Percentiles rank a stretch among this genome's conserved stretches.
These are phyloP conservation scores for Oscheius sp. DNA, from an alignment of 2,888 invertebrate species.

Conservation along the genomic window DNA sequence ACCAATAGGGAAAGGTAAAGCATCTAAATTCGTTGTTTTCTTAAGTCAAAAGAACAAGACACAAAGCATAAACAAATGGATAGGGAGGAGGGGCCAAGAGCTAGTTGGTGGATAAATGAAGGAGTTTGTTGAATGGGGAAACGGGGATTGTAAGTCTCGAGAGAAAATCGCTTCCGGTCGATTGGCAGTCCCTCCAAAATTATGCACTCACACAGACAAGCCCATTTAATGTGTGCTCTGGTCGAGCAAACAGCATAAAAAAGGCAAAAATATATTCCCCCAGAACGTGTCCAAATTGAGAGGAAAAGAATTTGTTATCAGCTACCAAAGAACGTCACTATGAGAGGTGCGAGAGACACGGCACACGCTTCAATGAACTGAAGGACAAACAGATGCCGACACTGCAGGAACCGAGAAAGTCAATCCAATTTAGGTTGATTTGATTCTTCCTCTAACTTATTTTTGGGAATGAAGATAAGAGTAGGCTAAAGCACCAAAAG, in stretches of 20 bases:
- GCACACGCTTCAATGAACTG: slow-evolving; percentile 16
- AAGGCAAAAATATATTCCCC: neutral
- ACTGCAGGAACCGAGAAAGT: neutral
- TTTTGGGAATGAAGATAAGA: neutral
- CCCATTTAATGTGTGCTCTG: neutral
- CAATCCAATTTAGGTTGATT: neutral
- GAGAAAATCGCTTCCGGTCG: too few species aligned
- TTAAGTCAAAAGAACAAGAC: too few species aligned
- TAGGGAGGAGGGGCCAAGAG: too few species aligned
- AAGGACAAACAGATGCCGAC: slow-evolving; percentile 31
- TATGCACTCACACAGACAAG: too few species aligned
- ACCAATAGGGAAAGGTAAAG: neutral
- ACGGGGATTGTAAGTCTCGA: too few species aligned
- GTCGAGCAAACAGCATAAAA: neutral
- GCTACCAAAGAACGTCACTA: neutral
- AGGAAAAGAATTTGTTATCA: slow-evolving; percentile 14
- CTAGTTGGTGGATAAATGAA: too few species aligned
- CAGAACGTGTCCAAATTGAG: slow-evolving; percentile 14
- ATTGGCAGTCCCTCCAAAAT: too few species aligned
- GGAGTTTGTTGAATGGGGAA: too few species aligned
- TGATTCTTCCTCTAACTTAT: neutral
- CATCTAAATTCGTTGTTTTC: too few species aligned
- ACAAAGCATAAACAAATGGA: too few species aligned
- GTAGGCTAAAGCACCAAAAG: neutral
- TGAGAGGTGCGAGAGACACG: neutral